Evolutionary conservation across 2,113 vertebrate genomes (phyloP).

Genomic region (Misgurnus mizolepis): DNA sequence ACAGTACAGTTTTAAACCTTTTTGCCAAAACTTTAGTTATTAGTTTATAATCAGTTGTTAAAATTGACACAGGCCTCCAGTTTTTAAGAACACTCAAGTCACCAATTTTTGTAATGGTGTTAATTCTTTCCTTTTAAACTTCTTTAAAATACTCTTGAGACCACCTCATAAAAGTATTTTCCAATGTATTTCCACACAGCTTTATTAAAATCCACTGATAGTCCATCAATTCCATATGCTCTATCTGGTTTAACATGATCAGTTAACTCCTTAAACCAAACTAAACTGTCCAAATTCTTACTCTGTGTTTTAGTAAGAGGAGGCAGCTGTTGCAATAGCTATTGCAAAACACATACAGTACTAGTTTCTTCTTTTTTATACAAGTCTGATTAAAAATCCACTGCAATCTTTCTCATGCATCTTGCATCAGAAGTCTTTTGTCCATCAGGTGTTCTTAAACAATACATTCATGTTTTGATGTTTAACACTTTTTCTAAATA

Average conservation of each 20-base stretch:
- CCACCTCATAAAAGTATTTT: not conserved
- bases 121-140: not conserved
- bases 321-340: not conserved
- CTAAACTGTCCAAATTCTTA: not conserved
- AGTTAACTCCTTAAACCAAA: not conserved
- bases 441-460: not conserved
- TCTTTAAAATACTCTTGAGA: not conserved
- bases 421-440: not conserved
- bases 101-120: not conserved
- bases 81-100: not conserved
- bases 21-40: not conserved
- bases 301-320: not conserved
- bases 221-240: not conserved
- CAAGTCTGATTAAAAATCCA: too few relatives aligned
- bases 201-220: not conserved
- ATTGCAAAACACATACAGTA: not conserved
- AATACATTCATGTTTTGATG: not conserved
- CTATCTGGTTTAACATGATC: not conserved
- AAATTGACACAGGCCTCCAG: not conserved
- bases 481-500: not conserved
- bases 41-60: not conserved
- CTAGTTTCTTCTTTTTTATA: not conserved
- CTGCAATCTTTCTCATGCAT: too few relatives aligned
- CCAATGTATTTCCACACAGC: too few relatives aligned
- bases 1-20: not conserved